These are phyloP conservation scores for Oreochromis spilurus DNA, from an alignment of 2,113 vertebrate genomes.

Conservation along the genomic window DNA sequence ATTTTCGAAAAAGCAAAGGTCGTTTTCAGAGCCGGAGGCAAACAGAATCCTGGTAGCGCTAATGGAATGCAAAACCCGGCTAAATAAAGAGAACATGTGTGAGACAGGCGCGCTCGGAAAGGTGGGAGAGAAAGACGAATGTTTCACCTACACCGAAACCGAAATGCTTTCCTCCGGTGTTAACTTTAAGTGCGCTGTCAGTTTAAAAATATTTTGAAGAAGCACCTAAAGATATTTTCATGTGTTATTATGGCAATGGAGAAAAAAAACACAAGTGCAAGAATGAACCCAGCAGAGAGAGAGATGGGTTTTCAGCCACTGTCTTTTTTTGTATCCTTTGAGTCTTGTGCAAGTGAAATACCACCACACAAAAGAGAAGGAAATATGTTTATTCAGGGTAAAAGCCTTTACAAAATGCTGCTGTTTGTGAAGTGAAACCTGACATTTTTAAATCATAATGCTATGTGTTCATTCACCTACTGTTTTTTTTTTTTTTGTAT, in stretches of 20 bases:
- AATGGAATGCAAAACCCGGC: slow-evolving; percentile 12
- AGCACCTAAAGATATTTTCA: neutral
- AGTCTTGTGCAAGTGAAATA: neutral
- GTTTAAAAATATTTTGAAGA: neutral
- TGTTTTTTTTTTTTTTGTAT: neutral
- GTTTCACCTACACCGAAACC: neutral
- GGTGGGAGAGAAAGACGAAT: neutral
- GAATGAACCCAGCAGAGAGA: neutral
- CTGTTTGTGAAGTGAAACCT: neutral
- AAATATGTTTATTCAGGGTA: neutral
- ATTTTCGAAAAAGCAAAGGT: slow-evolving; percentile 22
- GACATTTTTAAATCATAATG: neutral
- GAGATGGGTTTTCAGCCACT: neutral
- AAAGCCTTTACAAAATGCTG: neutral
- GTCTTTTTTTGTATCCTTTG: neutral
- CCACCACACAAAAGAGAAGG: neutral
- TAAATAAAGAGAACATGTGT: slow-evolving; percentile 26
- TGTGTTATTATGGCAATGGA: neutral
- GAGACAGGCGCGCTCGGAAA: neutral
- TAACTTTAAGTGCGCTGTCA: neutral
- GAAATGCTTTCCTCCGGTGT: neutral
- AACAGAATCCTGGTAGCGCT: neutral
- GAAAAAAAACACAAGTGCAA: neutral
- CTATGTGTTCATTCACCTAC: neutral
- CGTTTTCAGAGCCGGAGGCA: slow-evolving; percentile 2